Evolutionary conservation across 37 sponge, comb jelly and placozoan species (phyloP).

Genomic region (Halisarca cf. caerulea): DNA sequence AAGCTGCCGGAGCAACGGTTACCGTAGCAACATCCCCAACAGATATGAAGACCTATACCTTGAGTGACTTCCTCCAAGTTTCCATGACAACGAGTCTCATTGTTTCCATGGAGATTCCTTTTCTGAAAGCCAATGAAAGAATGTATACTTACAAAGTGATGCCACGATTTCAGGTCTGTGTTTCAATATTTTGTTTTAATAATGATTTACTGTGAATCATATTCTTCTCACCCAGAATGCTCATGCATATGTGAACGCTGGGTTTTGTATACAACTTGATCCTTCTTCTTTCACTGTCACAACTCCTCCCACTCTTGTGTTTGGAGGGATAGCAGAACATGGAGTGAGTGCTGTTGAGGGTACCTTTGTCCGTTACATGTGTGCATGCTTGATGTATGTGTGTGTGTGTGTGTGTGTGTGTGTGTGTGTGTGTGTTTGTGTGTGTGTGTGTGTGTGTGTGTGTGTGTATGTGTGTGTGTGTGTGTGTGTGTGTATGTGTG

Average conservation of each 20-base stretch:
- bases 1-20: slow-evolving; percentile 62
- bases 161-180: slow-evolving; percentile 74
- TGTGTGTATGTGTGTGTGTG: too few species aligned
- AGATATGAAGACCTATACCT: slow-evolving; percentile 7
- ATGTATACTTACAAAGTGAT: slow-evolving; percentile 74
- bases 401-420: too few species aligned
- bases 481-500: too few species aligned
- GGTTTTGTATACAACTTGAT: slow-evolving; percentile 53
- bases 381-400: too few species aligned
- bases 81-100: slow-evolving; percentile 72
- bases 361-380: too few species aligned
- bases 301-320: slow-evolving; percentile 50
- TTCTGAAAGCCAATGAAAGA: background rate
- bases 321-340: slow-evolving; percentile 69
- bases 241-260: slow-evolving; percentile 82
- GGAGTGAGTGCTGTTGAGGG: slow-evolving; percentile 56
- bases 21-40: slow-evolving; percentile 40
- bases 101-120: slow-evolving; percentile 63
- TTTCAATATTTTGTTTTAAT: too few species aligned
- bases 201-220: too few species aligned
- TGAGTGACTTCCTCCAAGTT: slow-evolving; percentile 55
- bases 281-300: slow-evolving; percentile 33
- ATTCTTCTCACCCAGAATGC: slow-evolving; percentile 51
- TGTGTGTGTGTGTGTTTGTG: too few species aligned
- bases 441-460: too few species aligned